phyloP scores from a whole-genome alignment of 2,888 invertebrate genomes.

The Trachelus troglodyta region DNA sequence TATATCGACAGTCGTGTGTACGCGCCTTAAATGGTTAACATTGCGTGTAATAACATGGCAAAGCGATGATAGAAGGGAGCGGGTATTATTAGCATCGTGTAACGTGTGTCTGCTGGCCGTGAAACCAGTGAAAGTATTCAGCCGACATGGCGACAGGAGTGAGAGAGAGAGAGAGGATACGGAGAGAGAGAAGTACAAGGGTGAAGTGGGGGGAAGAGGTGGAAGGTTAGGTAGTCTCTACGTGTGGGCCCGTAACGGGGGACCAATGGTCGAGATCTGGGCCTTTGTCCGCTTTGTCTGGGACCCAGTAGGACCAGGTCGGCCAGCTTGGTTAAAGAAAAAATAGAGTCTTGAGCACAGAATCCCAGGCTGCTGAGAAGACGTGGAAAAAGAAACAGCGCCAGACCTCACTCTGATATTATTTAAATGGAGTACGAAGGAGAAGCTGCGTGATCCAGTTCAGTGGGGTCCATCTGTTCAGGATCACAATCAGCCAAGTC shows the following conservation, averaged over 20 bases:
- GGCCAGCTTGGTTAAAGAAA: background rate
- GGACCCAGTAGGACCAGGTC: conserved; percentile 15
- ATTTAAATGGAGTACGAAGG: background rate
- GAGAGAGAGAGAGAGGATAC: background rate
- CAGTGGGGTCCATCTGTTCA: background rate
- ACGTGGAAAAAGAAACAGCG: background rate
- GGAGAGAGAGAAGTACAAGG: background rate
- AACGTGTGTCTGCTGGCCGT: conserved; percentile 63
- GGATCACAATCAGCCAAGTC: background rate
- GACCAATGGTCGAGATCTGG: conserved; percentile 31
- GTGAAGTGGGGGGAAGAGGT: background rate
- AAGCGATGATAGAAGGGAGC: conserved; percentile 20
- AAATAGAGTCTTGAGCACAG: background rate
- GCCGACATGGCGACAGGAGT: conserved; percentile 27
- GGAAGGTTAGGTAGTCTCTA: background rate
- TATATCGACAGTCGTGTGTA: conserved; percentile 12
- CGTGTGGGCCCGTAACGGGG: conserved; percentile 4
- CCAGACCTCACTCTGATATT: background rate
- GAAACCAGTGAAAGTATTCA: conserved; percentile 65
- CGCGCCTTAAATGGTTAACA: background rate
- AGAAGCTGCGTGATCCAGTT: background rate
- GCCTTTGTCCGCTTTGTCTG: conserved; percentile 56
- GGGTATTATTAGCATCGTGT: conserved; percentile 60
- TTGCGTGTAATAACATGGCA: background rate
- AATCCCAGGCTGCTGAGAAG: background rate